Base-by-base conservation (phyloP, 2,888 invertebrate species). In the Oithona nana region DNA sequence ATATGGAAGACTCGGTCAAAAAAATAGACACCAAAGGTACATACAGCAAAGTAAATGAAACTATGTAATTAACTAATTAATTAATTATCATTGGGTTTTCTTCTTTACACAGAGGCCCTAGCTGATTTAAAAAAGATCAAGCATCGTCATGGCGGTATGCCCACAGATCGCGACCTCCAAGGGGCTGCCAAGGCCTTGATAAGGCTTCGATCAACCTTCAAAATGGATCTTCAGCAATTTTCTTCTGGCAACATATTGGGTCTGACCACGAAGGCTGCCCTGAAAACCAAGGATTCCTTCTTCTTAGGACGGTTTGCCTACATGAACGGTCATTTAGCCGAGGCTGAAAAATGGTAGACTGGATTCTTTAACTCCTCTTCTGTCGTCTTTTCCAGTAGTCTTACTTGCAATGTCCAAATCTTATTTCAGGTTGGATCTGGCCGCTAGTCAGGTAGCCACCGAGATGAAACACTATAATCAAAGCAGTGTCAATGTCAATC, bases 1-100 rank as follows among this genome's bases (percentile, higher is more conserved):
- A 64, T 29, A 65, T 71, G 13, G 59, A 59, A 26, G 59, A 59
- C 4, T 48, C 59, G n/a, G 13, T 49, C 28, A 59, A 59, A 29
- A 50, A 48, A 26, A 50, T 59, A 22, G 59, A 59, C 29, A 50
- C 39, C 20, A 57, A 57, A 57, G 13, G 57, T 57, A 57, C 16
- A 11, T 39, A 39, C 39, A 11, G 6, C 16, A 39, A 39, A 16
- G 8, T 39, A 39, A 16, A 39, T 11, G 16, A 39, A n/a, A n/a
- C n/a, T n/a, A n/a, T n/a, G n/a, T n/a, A n/a, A n/a, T n/a, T n/a
- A n/a, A n/a, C n/a, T n/a, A n/a, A n/a, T 39, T 39, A 39, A 39
- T 39, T 39, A n/a, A n/a, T n/a, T n/a, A n/a, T n/a, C n/a, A n/a
- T n/a, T n/a, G n/a, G n/a, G n/a, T n/a, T n/a, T n/a, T n/a, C n/a